Evolutionary conservation across 2,113 vertebrate genomes (phyloP).

Genomic region (Chrysemys picta): DNA sequence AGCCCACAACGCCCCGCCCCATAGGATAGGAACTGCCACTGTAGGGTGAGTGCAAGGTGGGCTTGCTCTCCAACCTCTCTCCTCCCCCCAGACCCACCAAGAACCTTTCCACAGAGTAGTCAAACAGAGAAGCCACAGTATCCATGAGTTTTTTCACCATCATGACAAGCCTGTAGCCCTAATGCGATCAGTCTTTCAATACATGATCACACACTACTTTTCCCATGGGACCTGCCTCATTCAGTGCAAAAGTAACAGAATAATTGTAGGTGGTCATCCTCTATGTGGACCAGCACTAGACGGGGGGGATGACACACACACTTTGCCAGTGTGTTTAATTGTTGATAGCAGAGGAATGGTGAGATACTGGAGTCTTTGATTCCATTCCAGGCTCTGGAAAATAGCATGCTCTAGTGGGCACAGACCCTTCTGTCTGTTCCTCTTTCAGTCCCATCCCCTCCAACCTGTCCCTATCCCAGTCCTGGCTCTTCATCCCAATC

Average conservation of each 20-base stretch:
- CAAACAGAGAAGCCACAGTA: not conserved
- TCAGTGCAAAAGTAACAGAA: no score
- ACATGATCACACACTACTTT: not conserved
- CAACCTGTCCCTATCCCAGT: not conserved
- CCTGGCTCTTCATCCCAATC: not conserved
- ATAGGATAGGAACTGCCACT: not conserved
- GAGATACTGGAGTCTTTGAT: not conserved
- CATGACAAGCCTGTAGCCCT: not conserved
- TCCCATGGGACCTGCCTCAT: not conserved
- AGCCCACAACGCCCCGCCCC: not conserved
- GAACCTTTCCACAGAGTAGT: not conserved
- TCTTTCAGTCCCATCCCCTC: not conserved
- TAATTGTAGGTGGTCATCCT: no score
- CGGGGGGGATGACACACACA: not conserved
- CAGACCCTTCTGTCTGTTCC: not conserved
- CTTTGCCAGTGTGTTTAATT: not conserved
- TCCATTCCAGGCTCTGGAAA: not conserved
- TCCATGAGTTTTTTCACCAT: not conserved
- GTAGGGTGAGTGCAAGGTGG: not conserved
- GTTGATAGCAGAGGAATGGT: not conserved
- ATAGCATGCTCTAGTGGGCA: not conserved
- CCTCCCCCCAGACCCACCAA: not conserved
- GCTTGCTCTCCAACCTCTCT: not conserved
- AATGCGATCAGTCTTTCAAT: no score
- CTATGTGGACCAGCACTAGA: not conserved